Evolutionary conservation across 1,140 invertebrate species (phyloP).

Genomic region (Geopemphigus sp.): DNA sequence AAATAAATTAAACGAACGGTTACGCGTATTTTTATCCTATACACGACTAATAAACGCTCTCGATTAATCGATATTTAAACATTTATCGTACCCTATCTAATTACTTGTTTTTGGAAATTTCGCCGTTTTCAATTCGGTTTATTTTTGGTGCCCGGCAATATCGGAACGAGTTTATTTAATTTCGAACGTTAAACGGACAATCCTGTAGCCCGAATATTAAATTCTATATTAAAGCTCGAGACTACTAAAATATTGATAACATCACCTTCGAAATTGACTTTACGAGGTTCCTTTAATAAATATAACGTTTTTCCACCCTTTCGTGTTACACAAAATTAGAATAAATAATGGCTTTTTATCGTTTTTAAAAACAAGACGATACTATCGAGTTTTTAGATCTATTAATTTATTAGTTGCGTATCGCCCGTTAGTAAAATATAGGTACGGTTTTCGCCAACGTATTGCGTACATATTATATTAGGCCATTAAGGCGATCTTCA

Average conservation of each 20-base stretch:
- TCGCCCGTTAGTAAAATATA: too few relatives aligned
- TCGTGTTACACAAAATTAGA: not conserved
- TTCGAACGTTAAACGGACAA: not conserved
- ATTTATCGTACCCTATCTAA: too few relatives aligned
- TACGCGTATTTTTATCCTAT: not conserved
- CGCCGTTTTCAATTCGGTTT: not conserved
- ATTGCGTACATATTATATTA: too few relatives aligned
- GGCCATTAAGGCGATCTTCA: too few relatives aligned
- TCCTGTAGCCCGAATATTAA: not conserved
- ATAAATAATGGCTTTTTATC: not conserved
- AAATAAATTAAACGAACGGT: not conserved
- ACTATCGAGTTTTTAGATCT: not conserved
- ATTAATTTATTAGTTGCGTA: not conserved
- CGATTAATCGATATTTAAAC: too few relatives aligned
- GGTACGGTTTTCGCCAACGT: too few relatives aligned
- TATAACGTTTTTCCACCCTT: not conserved
- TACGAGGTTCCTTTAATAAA: not conserved
- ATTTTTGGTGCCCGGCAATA: not conserved
- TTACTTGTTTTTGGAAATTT: not conserved
- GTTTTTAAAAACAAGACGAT: not conserved
- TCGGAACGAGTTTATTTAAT: not conserved
- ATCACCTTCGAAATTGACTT: not conserved
- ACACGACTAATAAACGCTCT: too few relatives aligned
- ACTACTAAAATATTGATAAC: not conserved
- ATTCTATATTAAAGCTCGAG: not conserved